phyloP scores from a whole-genome alignment of 2,113 vertebrate genomes.

The Montifringilla adamsi region DNA sequence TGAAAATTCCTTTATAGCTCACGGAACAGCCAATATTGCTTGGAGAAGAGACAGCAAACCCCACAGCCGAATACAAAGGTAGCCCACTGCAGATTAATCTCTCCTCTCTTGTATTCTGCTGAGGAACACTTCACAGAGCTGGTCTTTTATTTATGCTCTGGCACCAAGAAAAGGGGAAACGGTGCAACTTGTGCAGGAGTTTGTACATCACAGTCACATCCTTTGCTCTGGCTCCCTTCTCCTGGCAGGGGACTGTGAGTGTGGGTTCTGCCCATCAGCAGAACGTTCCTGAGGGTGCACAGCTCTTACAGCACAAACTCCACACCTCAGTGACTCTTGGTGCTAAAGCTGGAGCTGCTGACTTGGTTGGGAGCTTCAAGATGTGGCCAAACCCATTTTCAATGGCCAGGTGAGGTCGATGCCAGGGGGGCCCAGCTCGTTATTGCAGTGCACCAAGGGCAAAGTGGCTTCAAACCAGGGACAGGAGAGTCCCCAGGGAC shows the following conservation, averaged over 20 bases:
- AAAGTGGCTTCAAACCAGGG: not conserved
- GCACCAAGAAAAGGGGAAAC: not conserved
- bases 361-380: not conserved
- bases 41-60: not conserved
- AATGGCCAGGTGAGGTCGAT: rapidly evolving
- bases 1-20: constrained; percentile 56
- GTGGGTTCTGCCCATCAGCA: not conserved
- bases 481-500: not conserved
- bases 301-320: not conserved
- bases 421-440: not conserved
- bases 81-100: constrained; percentile 31
- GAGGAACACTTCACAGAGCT: not conserved
- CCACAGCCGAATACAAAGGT: not conserved
- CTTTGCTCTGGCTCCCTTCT: not conserved
- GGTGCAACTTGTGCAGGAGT: not conserved
- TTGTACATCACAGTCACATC: not conserved
- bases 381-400: not conserved
- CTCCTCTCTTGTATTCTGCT: not conserved
- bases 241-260: rapidly evolving
- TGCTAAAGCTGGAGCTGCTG: not conserved
- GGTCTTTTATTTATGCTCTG: not conserved
- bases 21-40: not conserved
- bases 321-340: not conserved
- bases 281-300: too few relatives aligned
- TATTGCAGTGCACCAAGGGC: not conserved